Evolutionary conservation across 2,888 invertebrate genomes (phyloP).

Genomic region (Elysia crispata): DNA sequence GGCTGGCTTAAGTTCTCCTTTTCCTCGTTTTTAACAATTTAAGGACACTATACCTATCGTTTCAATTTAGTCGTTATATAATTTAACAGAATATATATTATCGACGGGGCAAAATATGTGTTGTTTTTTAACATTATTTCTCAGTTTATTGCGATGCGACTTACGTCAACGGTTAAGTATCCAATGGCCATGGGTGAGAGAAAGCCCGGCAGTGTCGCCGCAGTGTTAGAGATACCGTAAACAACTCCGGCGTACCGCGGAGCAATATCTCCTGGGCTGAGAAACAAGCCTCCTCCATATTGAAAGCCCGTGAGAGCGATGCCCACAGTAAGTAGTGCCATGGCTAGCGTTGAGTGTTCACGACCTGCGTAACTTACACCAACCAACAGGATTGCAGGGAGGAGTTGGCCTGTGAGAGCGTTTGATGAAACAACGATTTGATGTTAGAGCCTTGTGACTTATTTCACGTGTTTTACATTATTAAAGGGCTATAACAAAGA

Average conservation of each 20-base stretch:
- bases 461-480: no score
- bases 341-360: conserved; percentile 57
- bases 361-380: conserved; percentile 65
- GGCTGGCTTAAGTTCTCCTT: no score
- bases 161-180: conserved; percentile 62
- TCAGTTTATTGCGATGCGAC: conserved; percentile 16
- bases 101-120: no score
- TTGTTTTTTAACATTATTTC: no score
- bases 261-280: conserved; percentile 73
- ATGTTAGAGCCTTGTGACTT: no score
- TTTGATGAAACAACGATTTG: no score
- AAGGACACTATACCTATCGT: no score
- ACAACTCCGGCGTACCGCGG: conserved; percentile 71
- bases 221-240: conserved; percentile 70
- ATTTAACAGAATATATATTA: no score
- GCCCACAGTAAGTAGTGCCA: conserved; percentile 64
- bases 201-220: conserved; percentile 69
- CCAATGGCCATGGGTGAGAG: conserved; percentile 70
- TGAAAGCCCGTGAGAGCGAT: conserved; percentile 65
- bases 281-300: conserved; percentile 66
- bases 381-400: conserved; percentile 63
- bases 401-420: conserved; percentile 57
- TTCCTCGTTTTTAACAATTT: no score
- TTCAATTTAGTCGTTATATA: no score
- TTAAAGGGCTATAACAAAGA: no score